Conservation (phyloP, 2,888 invertebrate genomes). For the Melinaea marsaeus region DNA sequence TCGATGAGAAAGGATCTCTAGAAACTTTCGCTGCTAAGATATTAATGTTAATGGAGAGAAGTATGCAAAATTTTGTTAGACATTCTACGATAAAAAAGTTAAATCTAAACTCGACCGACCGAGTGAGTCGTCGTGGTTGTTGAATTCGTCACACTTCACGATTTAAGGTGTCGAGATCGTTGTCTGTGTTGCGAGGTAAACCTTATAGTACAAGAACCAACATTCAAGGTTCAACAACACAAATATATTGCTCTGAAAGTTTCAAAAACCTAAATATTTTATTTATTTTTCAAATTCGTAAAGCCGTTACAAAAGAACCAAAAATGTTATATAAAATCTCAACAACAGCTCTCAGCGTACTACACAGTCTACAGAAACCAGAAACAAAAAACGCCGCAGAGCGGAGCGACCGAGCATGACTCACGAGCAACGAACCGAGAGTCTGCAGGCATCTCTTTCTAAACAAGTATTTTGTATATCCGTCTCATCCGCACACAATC, state of each 20-base stretch:
- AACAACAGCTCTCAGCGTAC: slow-evolving; percentile 14
- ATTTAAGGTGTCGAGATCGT: slow-evolving; percentile 15
- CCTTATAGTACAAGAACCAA: too few species aligned
- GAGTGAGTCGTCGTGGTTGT: slow-evolving; percentile 14
- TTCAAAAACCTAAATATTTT: too few species aligned
- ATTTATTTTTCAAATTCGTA: too few species aligned
- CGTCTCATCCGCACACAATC: slow-evolving; percentile 35
- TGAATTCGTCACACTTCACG: slow-evolving; percentile 25
- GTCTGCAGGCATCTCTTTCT: slow-evolving; percentile 48
- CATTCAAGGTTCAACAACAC: too few species aligned
- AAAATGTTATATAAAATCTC: slow-evolving; percentile 11
- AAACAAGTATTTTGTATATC: slow-evolving; percentile 45
- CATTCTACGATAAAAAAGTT: slow-evolving; percentile 14
- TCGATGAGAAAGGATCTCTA: too few species aligned
- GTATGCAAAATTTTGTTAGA: slow-evolving; percentile 2
- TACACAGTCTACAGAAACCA: slow-evolving; percentile 19
- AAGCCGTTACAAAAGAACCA: slow-evolving; percentile 6
- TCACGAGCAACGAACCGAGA: slow-evolving; percentile 59
- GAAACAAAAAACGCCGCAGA: slow-evolving; percentile 39
- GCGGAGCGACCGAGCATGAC: slow-evolving; percentile 57
- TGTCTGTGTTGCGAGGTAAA: background rate
- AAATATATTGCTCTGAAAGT: too few species aligned
- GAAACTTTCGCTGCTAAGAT: too few species aligned
- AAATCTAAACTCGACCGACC: slow-evolving; percentile 12
- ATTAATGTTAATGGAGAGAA: too few species aligned